These are phyloP conservation scores for Xyrichtys novacula DNA, from an alignment of 2,797 vertebrate genomes.

Conservation along the genomic window DNA sequence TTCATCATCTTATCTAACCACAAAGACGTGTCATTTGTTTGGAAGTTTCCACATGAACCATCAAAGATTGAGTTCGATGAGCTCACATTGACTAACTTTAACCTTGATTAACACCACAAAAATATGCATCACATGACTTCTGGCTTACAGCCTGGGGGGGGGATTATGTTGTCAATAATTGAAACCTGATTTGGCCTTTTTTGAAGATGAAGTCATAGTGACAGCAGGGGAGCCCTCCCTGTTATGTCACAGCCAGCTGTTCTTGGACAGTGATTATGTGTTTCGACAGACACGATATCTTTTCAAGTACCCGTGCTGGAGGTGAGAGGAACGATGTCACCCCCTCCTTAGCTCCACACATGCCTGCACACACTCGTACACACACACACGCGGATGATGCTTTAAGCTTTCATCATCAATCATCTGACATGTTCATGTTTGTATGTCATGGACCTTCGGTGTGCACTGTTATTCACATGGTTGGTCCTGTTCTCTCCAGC, in stretches of 20 bases:
- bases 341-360: not conserved
- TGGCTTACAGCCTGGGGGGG: conserved; percentile 24
- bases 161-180: conserved; percentile 61
- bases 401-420: conserved; percentile 55
- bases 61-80: conserved; percentile 31
- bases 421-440: conserved; percentile 40
- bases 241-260: conserved; percentile 74
- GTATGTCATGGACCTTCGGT: conserved; percentile 17
- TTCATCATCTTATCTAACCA: conserved; percentile 47
- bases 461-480: conserved; percentile 33
- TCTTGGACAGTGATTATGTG: conserved; percentile 49
- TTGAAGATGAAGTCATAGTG: conserved; percentile 61
- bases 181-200: conserved; percentile 46
- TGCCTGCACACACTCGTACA: conserved; percentile 1
- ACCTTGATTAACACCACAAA: conserved; percentile 37
- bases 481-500: conserved; percentile 21
- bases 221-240: conserved; percentile 50
- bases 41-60: conserved; percentile 31
- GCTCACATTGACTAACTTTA: conserved; percentile 28
- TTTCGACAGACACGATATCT: conserved; percentile 46
- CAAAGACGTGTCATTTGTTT: conserved; percentile 42
- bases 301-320: conserved; percentile 33
- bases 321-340: conserved; percentile 43
- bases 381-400: conserved; percentile 6
- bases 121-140: conserved; percentile 34